Conservation (phyloP, 2,888 invertebrate species). For the Hipparchia sbordonii region DNA sequence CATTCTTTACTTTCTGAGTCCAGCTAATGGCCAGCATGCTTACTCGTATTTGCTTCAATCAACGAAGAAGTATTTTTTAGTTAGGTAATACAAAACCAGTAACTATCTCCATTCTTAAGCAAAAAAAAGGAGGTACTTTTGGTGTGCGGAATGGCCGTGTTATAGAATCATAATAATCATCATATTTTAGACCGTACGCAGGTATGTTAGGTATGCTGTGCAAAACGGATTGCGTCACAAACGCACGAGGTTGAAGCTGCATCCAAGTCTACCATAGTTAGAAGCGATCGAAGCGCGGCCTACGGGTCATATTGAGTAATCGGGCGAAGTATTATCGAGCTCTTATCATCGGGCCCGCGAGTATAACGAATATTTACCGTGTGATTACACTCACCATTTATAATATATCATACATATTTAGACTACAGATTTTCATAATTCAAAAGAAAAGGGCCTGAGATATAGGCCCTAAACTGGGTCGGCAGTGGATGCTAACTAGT, state of each 20-base stretch:
- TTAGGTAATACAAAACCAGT: neutral
- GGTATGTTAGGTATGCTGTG: neutral
- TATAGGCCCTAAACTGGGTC: neutral
- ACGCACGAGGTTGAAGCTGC: conserved; percentile 9
- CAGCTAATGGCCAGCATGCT: too few species aligned
- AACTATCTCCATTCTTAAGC: neutral
- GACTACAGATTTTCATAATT: neutral
- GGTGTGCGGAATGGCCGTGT: conserved; percentile 11
- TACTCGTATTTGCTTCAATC: too few species aligned
- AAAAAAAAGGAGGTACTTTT: neutral
- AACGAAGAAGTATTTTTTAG: neutral
- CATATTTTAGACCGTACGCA: conserved; percentile 3
- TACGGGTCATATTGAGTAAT: conserved; percentile 75
- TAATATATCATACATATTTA: neutral
- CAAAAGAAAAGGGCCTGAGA: too few species aligned
- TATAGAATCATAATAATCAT: neutral
- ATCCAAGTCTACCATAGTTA: conserved; percentile 41
- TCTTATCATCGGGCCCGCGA: conserved; percentile 67
- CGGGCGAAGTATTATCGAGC: conserved; percentile 71
- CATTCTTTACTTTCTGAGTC: too few species aligned
- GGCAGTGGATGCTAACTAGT: neutral
- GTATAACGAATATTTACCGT: conserved; percentile 47
- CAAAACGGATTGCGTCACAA: conserved; percentile 21
- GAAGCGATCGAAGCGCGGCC: conserved; percentile 38
- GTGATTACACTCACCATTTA: neutral